Conservation (phyloP, 2,888 invertebrate species). For the Lingula anatina region DNA sequence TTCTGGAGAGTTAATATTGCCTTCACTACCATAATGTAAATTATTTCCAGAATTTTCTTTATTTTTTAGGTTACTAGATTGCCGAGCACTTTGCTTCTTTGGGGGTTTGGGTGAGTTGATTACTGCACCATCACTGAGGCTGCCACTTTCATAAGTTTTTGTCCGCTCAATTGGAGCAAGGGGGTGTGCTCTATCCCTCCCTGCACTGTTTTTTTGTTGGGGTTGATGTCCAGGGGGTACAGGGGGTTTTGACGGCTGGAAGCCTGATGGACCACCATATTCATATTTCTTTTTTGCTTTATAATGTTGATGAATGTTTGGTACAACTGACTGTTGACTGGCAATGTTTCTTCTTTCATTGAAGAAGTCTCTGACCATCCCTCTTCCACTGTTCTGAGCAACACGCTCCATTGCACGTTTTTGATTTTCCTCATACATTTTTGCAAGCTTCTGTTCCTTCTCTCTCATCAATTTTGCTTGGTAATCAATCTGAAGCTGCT, state of each 20-base stretch:
- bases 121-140: too few relatives aligned
- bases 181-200: conserved; percentile 29
- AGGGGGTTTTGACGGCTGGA: neutral
- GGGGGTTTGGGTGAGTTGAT: too few relatives aligned
- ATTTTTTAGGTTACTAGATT: neutral
- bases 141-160: too few relatives aligned
- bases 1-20: conserved; percentile 2
- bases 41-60: neutral
- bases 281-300: neutral
- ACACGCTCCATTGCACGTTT: conserved; percentile 19
- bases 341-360: conserved; percentile 18
- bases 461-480: conserved; percentile 33
- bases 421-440: conserved; percentile 30
- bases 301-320: neutral
- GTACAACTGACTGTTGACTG: neutral
- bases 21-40: neutral
- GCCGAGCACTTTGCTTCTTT: neutral
- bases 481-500: conserved; percentile 30
- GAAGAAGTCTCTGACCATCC: conserved; percentile 24
- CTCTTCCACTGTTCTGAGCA: conserved; percentile 8
- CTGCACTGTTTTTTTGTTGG: conserved; percentile 16
- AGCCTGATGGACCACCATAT: neutral
- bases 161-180: conserved; percentile 26
- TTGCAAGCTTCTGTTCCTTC: conserved; percentile 34
- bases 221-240: neutral